Base-by-base conservation (phyloP, 2,888 invertebrate genomes). In the Stratiomys singularior region DNA sequence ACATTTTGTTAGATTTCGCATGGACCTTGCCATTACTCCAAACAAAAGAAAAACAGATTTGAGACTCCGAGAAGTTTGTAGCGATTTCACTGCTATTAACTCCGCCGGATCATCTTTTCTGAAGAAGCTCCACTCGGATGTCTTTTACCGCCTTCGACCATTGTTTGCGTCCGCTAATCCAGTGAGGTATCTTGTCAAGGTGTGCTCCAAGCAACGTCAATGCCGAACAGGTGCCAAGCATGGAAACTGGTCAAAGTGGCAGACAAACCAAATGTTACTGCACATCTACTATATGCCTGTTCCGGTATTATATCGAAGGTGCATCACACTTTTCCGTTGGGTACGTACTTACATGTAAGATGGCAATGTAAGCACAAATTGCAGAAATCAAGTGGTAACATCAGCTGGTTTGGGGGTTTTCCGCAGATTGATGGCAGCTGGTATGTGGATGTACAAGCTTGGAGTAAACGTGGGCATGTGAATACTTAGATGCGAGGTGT, bases 231-330 rank as follows among this genome's bases (percentile, higher is more conserved):
- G 58, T 60, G 25, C 58, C 58, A 5, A 60, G 23, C 25, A 25
- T 23, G 58, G 58, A 60, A 60, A 60, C 58, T 23, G 58, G 58
- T 21, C 58, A 60, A 37, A 60, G 9, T 60, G 58, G 23, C 58
- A 23, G 58, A 52, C 52, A 4, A 56, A 9, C 58, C 4, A 18
- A 37, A 37, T 5, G 37, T 9, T 37, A 3, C 9, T 37, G 37
- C 37, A 25, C 58, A 60, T 23, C 25, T 37, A 37, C 37, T 37
- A 37, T 9, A 37, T 37, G 37, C 9, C 23, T 7, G 21, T 60
- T 60, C 58, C 58, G 58, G 52, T 52, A 15, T 18, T 52, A 9
- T 15, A n/a, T 52, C n/a, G 52, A 37, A 37, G 37, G 9, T 5
- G 37, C 37, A 37, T 37, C 37, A 9, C 5, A 37, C 37, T 5